These are phyloP conservation scores for Crocodylus rhombifer DNA, from an alignment of 2,797 vertebrate genomes.

Conservation along the genomic window DNA sequence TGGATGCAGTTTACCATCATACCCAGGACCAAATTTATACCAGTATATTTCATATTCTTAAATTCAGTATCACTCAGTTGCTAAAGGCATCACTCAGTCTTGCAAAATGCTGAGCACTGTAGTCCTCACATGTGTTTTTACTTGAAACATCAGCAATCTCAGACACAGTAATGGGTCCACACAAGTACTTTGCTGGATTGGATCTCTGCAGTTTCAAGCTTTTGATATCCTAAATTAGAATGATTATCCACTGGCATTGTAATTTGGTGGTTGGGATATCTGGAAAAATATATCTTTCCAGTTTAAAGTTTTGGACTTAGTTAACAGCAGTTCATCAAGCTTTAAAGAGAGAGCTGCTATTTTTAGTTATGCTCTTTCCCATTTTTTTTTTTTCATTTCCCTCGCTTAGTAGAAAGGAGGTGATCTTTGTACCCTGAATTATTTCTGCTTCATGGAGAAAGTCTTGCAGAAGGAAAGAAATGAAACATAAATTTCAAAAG, in stretches of 20 bases:
- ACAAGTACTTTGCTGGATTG: neutral
- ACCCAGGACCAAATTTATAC: no score
- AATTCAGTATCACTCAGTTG: no score
- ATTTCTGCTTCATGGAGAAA: neutral
- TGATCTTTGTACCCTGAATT: neutral
- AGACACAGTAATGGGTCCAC: no score
- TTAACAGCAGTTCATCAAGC: neutral
- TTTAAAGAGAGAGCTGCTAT: neutral
- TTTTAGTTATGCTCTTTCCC: neutral
- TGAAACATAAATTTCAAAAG: neutral
- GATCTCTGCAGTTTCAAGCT: neutral
- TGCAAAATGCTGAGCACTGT: neutral
- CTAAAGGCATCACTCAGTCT: neutral
- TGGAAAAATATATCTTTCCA: neutral
- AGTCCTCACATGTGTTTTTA: neutral
- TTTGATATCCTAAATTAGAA: neutral
- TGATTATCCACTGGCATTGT: neutral
- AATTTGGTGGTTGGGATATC: neutral
- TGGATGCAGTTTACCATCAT: no score
- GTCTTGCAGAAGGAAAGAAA: neutral
- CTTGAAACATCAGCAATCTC: neutral
- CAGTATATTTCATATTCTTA: no score
- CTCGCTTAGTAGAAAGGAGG: neutral
- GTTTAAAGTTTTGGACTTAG: neutral
- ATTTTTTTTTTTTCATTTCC: accelerated